Evolutionary conservation across 2,888 invertebrate genomes (phyloP).

Genomic region (Leistus spinibarbis): DNA sequence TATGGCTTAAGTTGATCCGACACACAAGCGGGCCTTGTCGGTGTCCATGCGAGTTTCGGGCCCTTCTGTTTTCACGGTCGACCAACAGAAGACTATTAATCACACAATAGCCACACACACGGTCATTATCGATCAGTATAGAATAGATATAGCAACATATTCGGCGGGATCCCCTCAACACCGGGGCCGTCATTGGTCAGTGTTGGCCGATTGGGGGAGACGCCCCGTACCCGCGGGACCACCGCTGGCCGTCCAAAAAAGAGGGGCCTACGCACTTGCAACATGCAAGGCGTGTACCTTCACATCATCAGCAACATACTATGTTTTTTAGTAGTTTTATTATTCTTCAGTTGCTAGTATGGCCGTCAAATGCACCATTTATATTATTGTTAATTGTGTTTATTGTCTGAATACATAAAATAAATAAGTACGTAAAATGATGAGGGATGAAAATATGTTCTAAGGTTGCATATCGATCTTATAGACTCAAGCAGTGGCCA

Average conservation of each 20-base stretch:
- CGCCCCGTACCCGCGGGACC: slow-evolving; percentile 13
- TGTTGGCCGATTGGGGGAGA: not conserved
- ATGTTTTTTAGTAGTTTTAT: not conserved
- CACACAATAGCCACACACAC: slow-evolving; percentile 19
- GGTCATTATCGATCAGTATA: slow-evolving; percentile 26
- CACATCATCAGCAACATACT: not conserved
- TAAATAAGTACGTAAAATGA: not conserved
- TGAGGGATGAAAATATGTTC: not conserved
- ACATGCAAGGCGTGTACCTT: not conserved
- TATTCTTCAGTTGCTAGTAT: not conserved
- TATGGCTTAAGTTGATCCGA: not conserved
- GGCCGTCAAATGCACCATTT: not conserved
- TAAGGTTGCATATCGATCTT: not conserved
- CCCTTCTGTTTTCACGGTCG: not conserved
- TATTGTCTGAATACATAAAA: not conserved
- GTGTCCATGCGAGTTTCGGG: not conserved
- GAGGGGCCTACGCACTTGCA: not conserved
- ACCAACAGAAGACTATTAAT: slow-evolving; percentile 5
- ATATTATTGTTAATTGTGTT: not conserved
- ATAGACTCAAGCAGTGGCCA: not conserved
- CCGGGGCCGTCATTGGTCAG: slow-evolving; percentile 16
- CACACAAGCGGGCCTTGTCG: not conserved
- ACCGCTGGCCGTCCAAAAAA: not conserved
- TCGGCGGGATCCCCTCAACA: not conserved
- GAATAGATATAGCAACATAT: not conserved